phyloP scores from a whole-genome alignment of 2,888 invertebrate species.

The Drosophila quasianomalipes region DNA sequence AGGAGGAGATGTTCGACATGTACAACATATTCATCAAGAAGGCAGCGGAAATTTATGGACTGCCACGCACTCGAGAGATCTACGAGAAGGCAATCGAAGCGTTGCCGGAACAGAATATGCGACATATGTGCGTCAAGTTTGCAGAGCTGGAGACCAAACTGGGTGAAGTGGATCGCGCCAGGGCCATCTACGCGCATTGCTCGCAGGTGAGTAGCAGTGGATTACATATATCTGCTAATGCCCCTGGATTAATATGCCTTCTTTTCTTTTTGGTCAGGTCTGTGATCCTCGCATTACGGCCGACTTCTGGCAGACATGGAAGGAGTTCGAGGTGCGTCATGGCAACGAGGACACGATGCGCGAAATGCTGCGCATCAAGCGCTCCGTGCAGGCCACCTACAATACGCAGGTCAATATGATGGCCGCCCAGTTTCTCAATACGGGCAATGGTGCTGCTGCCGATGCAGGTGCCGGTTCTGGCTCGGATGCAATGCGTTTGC shows the following conservation, averaged over 20 bases:
- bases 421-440: slow-evolving; percentile 98
- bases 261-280: slow-evolving; percentile 55
- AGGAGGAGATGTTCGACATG: slow-evolving; percentile 98
- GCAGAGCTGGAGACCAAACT: slow-evolving; percentile 99
- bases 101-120: slow-evolving; percentile 94
- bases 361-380: slow-evolving; percentile 98
- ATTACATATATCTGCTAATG: background rate
- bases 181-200: slow-evolving; percentile 98
- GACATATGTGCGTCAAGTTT: slow-evolving; percentile 98
- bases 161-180: slow-evolving; percentile 98
- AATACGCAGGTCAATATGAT: slow-evolving; percentile 99
- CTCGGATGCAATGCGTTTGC: slow-evolving; percentile 93
- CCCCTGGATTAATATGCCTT: background rate
- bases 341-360: slow-evolving; percentile 99
- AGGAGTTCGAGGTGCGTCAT: slow-evolving; percentile 99
- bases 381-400: slow-evolving; percentile 98
- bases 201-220: slow-evolving; percentile 91
- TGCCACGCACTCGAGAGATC: slow-evolving; percentile 98
- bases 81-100: slow-evolving; percentile 99
- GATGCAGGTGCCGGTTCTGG: slow-evolving; percentile 90
- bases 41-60: slow-evolving; percentile 98
- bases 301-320: slow-evolving; percentile 99
- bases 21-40: slow-evolving; percentile 99
- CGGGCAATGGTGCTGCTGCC: slow-evolving; percentile 87
- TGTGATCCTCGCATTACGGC: slow-evolving; percentile 98